Conservation (phyloP, 1,140 invertebrate species). For the Hermetia illucens region DNA sequence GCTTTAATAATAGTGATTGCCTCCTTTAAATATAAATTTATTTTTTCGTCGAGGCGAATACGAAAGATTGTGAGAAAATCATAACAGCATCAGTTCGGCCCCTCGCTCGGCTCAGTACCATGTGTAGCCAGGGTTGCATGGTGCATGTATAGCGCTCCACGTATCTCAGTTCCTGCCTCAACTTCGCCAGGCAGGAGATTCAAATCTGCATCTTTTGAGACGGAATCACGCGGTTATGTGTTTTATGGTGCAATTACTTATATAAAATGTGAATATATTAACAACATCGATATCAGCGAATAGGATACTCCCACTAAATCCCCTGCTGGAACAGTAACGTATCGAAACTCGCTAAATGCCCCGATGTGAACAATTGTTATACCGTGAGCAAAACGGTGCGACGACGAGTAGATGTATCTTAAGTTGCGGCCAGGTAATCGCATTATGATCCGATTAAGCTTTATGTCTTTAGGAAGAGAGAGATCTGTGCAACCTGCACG, state of each 20-base stretch:
- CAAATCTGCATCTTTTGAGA: background rate
- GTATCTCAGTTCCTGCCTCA: too few species aligned
- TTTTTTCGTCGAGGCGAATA: background rate
- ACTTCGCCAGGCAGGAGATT: too few species aligned
- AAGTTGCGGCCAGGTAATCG: too few species aligned
- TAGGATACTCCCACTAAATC: background rate
- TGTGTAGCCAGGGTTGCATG: background rate
- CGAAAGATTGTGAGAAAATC: background rate
- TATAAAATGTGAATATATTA: conserved; percentile 1
- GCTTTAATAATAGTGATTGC: conserved; percentile 1
- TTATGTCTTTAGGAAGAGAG: too few species aligned
- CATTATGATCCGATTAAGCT: too few species aligned
- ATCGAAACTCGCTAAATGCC: background rate
- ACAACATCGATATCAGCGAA: background rate
- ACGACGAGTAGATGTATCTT: too few species aligned
- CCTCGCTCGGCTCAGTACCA: background rate
- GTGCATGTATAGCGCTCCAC: background rate
- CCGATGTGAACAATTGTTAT: background rate
- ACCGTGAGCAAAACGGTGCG: too few species aligned
- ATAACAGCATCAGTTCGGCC: background rate
- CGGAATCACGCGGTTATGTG: background rate
- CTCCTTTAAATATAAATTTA: conserved; percentile 1
- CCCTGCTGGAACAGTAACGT: background rate
- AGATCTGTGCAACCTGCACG: too few species aligned
- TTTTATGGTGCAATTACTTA: background rate